Evolutionary conservation across 1,140 invertebrate genomes (phyloP).

Genomic region (Dryas iulia): DNA sequence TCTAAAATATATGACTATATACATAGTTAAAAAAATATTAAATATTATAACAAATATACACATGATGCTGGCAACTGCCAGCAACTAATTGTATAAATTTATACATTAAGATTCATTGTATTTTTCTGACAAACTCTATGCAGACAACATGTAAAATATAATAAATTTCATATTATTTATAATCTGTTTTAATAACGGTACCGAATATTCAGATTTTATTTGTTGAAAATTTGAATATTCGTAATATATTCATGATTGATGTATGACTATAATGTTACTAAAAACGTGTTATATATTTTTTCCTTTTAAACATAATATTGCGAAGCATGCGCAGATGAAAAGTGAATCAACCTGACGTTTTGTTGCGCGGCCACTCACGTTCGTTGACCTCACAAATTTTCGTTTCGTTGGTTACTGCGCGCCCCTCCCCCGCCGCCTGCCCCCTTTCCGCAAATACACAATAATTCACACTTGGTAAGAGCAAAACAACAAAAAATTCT

Average conservation of each 20-base stretch:
- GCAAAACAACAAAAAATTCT: slow-evolving; percentile 36
- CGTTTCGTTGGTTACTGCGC: slow-evolving; percentile 73
- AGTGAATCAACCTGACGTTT: slow-evolving; percentile 78
- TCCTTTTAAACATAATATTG: slow-evolving; percentile 40
- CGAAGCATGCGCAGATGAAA: slow-evolving; percentile 73
- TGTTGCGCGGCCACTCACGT: slow-evolving; percentile 69
- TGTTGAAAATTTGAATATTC: neutral
- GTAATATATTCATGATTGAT: neutral
- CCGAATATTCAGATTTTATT: neutral
- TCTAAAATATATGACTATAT: too few relatives aligned
- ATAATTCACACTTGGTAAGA: slow-evolving; percentile 58
- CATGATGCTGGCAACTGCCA: too few relatives aligned
- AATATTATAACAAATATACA: too few relatives aligned
- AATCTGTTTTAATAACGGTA: neutral
- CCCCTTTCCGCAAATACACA: slow-evolving; percentile 55
- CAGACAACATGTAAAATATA: neutral
- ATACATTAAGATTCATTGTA: too few relatives aligned
- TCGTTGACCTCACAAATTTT: slow-evolving; percentile 77
- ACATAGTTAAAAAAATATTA: too few relatives aligned
- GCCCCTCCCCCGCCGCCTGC: slow-evolving; percentile 31
- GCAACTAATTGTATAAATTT: too few relatives aligned
- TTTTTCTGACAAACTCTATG: too few relatives aligned
- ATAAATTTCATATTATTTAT: neutral
- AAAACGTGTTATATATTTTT: slow-evolving; percentile 36
- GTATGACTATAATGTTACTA: neutral